Conservation (phyloP, 2,113 vertebrate genomes). For the Syngnathus typhle region DNA sequence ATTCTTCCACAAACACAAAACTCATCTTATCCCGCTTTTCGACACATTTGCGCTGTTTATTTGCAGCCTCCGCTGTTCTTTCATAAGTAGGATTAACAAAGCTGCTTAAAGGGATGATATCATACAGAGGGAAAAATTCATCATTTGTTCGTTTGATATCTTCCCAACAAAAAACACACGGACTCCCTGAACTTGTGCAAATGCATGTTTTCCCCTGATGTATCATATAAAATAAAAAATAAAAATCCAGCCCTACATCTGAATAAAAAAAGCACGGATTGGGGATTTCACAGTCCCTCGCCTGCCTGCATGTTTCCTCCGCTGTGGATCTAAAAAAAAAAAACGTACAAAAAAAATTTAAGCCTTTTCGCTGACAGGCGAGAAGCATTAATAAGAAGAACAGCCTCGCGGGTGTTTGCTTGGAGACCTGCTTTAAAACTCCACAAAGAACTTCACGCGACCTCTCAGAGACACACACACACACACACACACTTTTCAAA, state of each 20-base stretch:
- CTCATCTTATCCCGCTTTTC: background rate
- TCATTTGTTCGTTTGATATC: constrained; percentile 7
- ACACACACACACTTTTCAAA: constrained; percentile 10
- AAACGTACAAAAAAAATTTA: constrained; percentile 7
- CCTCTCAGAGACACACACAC: constrained; percentile 18
- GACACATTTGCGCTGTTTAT: background rate
- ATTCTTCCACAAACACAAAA: background rate
- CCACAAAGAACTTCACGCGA: constrained; percentile 35
- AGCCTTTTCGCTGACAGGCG: constrained; percentile 34
- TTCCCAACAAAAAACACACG: background rate
- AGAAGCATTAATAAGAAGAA: constrained; percentile 24
- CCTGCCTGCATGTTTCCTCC: constrained; percentile 24
- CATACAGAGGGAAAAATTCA: constrained; percentile 16
- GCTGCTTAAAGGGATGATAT: constrained; percentile 20
- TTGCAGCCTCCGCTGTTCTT: constrained; percentile 7
- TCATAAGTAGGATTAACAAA: constrained; percentile 28
- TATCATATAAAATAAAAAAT: background rate
- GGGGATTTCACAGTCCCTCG: constrained; percentile 15
- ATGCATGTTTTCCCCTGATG: background rate
- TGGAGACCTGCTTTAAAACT: constrained; percentile 37
- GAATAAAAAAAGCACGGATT: background rate
- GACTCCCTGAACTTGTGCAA: constrained; percentile 5
- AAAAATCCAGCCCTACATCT: background rate
- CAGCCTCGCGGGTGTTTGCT: constrained; percentile 18
- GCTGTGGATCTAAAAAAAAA: constrained; percentile 9